phyloP scores from a whole-genome alignment of 2,113 vertebrate species.

The Ameiurus melas region DNA sequence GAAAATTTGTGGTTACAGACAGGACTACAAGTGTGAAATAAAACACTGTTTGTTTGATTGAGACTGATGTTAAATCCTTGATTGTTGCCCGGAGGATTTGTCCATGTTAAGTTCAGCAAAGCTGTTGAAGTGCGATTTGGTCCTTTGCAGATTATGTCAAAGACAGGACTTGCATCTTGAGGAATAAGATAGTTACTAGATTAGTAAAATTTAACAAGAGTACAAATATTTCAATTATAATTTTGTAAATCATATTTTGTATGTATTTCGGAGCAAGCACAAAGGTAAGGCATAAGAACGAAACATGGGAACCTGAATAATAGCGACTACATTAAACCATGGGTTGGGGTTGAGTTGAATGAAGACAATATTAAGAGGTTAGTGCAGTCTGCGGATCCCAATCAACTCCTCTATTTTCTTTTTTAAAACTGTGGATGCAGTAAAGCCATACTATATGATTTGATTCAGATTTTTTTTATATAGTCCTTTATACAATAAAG shows the following conservation, averaged over 20 bases:
- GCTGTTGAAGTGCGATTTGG: conserved; percentile 63
- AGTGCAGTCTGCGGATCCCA: not conserved
- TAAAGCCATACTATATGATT: not conserved
- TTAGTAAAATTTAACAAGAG: not conserved
- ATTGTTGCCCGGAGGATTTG: conserved; percentile 63
- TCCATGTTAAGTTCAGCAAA: conserved; percentile 74
- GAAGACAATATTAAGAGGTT: not conserved
- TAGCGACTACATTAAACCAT: not conserved
- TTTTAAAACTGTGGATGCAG: not conserved
- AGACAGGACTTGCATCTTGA: conserved; percentile 62
- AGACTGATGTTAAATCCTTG: conserved; percentile 56
- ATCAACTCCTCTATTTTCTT: not conserved
- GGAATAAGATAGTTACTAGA: conserved; percentile 26
- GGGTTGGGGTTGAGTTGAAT: too few species aligned
- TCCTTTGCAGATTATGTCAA: conserved; percentile 54
- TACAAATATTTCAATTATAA: not conserved
- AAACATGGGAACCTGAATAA: not conserved
- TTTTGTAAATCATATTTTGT: too few species aligned
- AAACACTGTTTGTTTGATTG: rapidly evolving
- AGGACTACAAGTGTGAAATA: not conserved
- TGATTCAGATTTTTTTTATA: too few species aligned
- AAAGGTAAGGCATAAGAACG: not conserved
- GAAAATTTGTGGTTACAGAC: not conserved
- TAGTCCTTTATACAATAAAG: not conserved
- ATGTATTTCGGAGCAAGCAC: not conserved